phyloP scores from a whole-genome alignment of 2,888 invertebrate species.

The Amblyjoppa fuscipennis region DNA sequence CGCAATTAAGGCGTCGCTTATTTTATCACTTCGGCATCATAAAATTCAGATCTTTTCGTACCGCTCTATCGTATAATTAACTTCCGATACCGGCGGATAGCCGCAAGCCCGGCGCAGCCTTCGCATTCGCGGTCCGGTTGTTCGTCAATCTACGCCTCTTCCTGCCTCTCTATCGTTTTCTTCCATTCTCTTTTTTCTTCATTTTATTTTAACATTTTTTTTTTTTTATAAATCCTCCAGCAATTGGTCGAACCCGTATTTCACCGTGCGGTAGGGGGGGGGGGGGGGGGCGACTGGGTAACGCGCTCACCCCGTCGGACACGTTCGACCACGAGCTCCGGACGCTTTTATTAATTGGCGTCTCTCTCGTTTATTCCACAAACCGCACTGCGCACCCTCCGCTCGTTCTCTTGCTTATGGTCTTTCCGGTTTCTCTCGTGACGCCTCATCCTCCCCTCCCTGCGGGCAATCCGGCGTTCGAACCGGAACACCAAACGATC shows the following conservation, averaged over 20 bases:
- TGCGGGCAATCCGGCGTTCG: constrained; percentile 19
- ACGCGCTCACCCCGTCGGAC: constrained; percentile 48
- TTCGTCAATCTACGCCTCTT: constrained; percentile 40
- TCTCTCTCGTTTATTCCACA: constrained; percentile 61
- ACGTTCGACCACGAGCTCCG: constrained; percentile 58
- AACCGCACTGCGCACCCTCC: constrained; percentile 47
- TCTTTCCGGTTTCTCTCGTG: constrained; percentile 29
- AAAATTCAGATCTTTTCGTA: constrained; percentile 3
- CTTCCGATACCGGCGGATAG: constrained; percentile 1
- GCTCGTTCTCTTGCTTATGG: constrained; percentile 27
- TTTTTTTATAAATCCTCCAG: constrained; percentile 38
- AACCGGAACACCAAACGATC: constrained; percentile 36
- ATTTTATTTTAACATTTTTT: constrained; percentile 20
- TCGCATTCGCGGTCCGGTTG: background rate
- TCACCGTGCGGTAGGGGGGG: constrained; percentile 41
- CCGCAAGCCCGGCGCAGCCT: background rate
- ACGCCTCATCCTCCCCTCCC: background rate
- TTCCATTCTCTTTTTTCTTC: background rate
- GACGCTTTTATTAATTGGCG: constrained; percentile 67
- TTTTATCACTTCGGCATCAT: background rate
- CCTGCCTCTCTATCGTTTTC: background rate
- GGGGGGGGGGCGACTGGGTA: background rate
- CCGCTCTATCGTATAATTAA: constrained; percentile 23
- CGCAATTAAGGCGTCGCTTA: background rate
- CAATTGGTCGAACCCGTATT: constrained; percentile 61